A percentile compares a stretch with the other conserved stretches of the same genome.
Conservation (phyloP, 2,888 invertebrate species). For the Sabatieria punctata region DNA sequence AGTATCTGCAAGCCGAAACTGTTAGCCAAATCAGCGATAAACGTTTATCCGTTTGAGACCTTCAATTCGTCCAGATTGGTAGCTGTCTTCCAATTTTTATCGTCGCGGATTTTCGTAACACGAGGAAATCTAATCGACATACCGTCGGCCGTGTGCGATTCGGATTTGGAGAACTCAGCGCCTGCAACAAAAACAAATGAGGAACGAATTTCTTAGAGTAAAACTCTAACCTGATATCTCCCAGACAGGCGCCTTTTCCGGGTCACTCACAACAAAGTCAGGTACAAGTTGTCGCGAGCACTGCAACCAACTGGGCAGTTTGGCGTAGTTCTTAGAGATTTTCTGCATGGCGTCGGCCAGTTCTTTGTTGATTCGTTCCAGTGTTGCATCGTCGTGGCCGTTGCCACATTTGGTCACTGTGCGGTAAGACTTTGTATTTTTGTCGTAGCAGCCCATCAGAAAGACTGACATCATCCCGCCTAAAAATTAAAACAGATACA, state of each 20-base stretch:
- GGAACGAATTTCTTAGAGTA: not conserved
- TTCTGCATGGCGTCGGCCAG: slow-evolving; percentile 27
- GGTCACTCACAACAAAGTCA: slow-evolving; percentile 68
- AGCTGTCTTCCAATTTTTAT: slow-evolving; percentile 67
- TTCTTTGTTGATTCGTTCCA: slow-evolving; percentile 51
- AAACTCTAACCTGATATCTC: slow-evolving; percentile 50
- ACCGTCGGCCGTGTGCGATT: slow-evolving; percentile 71
- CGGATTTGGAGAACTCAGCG: slow-evolving; percentile 42
- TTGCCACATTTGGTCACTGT: slow-evolving; percentile 66
- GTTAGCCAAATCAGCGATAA: no score
- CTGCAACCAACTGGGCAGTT: slow-evolving; percentile 60
- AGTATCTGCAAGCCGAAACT: slow-evolving; percentile 21
- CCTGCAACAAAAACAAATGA: slow-evolving; percentile 35
- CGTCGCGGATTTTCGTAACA: slow-evolving; percentile 52
- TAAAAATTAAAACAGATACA: no score
- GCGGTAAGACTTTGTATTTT: slow-evolving; percentile 48
- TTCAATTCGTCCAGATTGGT: slow-evolving; percentile 58
- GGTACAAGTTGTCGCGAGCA: slow-evolving; percentile 68
- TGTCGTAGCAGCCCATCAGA: slow-evolving; percentile 74
- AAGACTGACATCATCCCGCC: slow-evolving; percentile 81
- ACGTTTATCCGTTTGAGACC: no score
- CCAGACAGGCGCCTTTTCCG: slow-evolving; percentile 75
- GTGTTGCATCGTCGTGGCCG: slow-evolving; percentile 69
- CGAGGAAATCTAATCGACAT: slow-evolving; percentile 80
- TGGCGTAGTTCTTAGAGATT: slow-evolving; percentile 40